These are phyloP conservation scores for Julus scandinavius DNA, from an alignment of 2,888 invertebrate genomes.

Conservation along the genomic window DNA sequence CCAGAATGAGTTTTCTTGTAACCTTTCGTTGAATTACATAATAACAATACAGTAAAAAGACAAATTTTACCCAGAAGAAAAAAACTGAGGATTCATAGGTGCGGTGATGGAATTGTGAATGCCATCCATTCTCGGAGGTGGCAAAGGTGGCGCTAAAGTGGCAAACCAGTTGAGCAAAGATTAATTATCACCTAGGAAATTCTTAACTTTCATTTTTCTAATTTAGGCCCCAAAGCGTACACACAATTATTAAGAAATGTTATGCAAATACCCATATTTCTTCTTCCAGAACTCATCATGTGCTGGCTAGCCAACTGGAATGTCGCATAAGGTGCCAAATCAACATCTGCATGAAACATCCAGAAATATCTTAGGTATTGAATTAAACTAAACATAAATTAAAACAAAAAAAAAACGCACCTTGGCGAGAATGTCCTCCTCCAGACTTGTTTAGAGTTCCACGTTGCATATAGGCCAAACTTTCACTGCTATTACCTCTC, in stretches of 20 bases:
- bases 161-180: too few relatives aligned
- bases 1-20: too few relatives aligned
- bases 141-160: conserved; percentile 12
- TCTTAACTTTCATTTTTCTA: too few relatives aligned
- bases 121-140: conserved; percentile 49
- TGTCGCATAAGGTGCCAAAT: conserved; percentile 52
- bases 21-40: too few relatives aligned
- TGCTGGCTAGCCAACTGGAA: conserved; percentile 47
- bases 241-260: too few relatives aligned
- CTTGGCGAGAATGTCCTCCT: background rate
- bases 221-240: too few relatives aligned
- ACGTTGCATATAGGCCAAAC: conserved; percentile 52
- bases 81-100: conserved; percentile 28
- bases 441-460: background rate
- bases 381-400: background rate
- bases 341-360: background rate
- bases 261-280: too few relatives aligned
- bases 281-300: background rate
- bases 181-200: too few relatives aligned
- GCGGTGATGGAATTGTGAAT: background rate
- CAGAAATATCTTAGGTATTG: too few relatives aligned
- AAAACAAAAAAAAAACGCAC: too few relatives aligned
- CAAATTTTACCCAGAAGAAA: background rate
- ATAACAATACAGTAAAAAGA: too few relatives aligned
- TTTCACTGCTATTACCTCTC: conserved; percentile 50